Base-by-base conservation (phyloP, 2,113 vertebrate species). In the Nanorana parkeri region DNA sequence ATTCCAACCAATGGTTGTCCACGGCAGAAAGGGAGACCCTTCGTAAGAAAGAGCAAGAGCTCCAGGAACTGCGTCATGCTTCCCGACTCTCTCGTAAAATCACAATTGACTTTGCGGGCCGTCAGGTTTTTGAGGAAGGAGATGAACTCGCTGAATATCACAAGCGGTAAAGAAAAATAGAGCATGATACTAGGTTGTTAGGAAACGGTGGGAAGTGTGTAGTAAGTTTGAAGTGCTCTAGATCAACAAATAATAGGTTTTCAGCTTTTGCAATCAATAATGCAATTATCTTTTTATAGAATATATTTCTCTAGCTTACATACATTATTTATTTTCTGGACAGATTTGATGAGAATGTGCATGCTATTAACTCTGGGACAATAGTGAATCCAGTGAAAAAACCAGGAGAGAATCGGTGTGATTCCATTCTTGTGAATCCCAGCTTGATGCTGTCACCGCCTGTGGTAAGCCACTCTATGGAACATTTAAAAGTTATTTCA, bases 1-100 rank as follows among this genome's bases (percentile, higher is more conserved):
- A 99, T 83, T 96, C 97, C 87, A 99, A 98, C 87, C 97, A 97
- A 89, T 99, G 98, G 98, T 90, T 99, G 1, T 97, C 96, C 7
- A 94, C 94, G 63, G 83, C 89, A 32, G 97, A 99, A 72, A 91
- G 97, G 2, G 95, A 97, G 24, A 88, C 90, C 0, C 85, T 99
- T 58, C 94, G 92, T 85, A 96, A 92, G 81, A 92, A 89, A 80
- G 97, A 97, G 55, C 95, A 95, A 84, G 97, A 99, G 86, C 92
- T 99, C 11, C 85, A 91, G 58, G 96, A 97, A 68, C 92, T 98
- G 83, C 95, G 97, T 24, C 95, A 99, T 0, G 92, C 94, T 4
- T 98, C 96, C 11, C 93, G 93, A 16, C 95, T 95, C 32, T 90
- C 95, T 88, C 92, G 85, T 23, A 98, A 96, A 85, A 87, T 99